Evolutionary conservation across 2,113 vertebrate species (phyloP).

Genomic region (Hemiscyllium ocellatum): DNA sequence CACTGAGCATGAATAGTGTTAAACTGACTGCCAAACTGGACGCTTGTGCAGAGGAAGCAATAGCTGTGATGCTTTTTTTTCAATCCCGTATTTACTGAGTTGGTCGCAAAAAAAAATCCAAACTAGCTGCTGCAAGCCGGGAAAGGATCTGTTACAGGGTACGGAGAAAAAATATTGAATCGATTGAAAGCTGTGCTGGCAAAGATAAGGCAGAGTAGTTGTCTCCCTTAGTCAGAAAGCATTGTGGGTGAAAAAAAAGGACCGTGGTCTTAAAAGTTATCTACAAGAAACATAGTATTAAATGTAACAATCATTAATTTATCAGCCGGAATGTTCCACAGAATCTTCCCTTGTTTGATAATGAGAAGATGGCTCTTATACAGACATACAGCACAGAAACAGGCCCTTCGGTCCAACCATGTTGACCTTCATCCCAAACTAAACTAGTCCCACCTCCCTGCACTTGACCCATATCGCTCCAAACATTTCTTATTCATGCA

Average conservation of each 20-base stretch:
- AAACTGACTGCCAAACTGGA: not conserved
- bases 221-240: not conserved
- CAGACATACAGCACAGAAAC: too few relatives aligned
- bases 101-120: not conserved
- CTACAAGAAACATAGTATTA: not conserved
- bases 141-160: not conserved
- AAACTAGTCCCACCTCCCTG: too few relatives aligned
- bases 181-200: not conserved
- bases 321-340: not conserved
- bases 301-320: not conserved
- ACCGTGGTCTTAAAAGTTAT: not conserved
- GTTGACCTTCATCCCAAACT: too few relatives aligned
- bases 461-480: too few relatives aligned
- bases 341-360: not conserved
- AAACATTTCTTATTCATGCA: too few relatives aligned
- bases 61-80: not conserved
- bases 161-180: not conserved
- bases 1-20: not conserved
- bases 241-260: not conserved
- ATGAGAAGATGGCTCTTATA: not conserved
- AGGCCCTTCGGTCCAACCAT: too few relatives aligned
- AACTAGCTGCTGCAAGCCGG: not conserved
- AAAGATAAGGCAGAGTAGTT: not conserved
- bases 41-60: not conserved
- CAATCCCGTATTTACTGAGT: not conserved